phyloP scores from a whole-genome alignment of 2,888 invertebrate genomes.

The Diplolepis rosae region DNA sequence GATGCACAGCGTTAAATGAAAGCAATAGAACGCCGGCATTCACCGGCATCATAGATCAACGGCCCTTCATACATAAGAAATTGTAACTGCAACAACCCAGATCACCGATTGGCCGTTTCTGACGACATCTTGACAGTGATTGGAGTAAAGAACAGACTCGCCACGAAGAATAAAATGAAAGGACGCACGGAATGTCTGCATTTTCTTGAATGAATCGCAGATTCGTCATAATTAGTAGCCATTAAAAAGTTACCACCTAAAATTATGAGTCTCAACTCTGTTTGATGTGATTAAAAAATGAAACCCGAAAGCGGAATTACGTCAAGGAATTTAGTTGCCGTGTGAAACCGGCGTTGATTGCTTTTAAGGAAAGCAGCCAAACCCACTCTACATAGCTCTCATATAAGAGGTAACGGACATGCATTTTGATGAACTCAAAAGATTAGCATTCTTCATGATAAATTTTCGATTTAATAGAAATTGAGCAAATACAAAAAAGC shows the following conservation, averaged over 20 bases:
- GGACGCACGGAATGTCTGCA: constrained; percentile 22
- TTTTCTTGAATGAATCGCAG: neutral
- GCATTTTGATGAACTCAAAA: neutral
- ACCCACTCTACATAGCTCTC: neutral
- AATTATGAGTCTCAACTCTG: neutral
- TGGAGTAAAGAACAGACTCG: constrained; percentile 23
- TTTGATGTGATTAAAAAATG: neutral
- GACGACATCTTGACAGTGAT: constrained; percentile 11
- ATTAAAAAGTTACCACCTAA: neutral
- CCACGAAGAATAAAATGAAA: constrained; percentile 17
- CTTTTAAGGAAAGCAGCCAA: constrained; percentile 5
- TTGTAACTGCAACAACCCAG: neutral
- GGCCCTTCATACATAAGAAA: constrained; percentile 4
- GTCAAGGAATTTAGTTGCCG: constrained; percentile 24
- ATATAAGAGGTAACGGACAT: neutral
- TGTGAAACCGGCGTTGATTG: constrained; percentile 52
- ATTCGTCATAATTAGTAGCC: neutral
- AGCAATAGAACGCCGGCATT: constrained; percentile 13
- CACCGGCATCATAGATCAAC: constrained; percentile 22
- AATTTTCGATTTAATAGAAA: neutral
- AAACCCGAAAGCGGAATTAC: neutral
- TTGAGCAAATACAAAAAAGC: neutral
- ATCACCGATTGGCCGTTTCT: constrained; percentile 10
- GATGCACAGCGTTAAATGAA: neutral
- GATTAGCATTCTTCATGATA: neutral